phyloP scores from a whole-genome alignment of 35 echinoderm and acorn worm genomes.

The Chiridota heheva region DNA sequence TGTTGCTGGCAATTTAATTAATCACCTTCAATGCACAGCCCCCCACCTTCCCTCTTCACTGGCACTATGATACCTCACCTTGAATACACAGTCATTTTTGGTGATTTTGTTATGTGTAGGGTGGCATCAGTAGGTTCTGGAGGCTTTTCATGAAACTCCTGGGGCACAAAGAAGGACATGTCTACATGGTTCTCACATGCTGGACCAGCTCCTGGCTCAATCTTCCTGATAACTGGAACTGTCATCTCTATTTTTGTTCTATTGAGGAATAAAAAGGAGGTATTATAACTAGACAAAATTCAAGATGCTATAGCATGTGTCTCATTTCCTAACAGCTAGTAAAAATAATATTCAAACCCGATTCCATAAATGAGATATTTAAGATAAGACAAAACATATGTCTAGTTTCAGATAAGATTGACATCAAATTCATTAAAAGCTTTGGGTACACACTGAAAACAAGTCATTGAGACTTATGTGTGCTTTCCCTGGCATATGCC shows the following conservation, averaged over 20 bases:
- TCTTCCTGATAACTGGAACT: conserved; percentile 42
- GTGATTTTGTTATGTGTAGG: conserved; percentile 25
- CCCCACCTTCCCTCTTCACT: no score
- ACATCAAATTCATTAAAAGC: background rate
- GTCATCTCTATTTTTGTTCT: conserved; percentile 91
- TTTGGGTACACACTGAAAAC: no score
- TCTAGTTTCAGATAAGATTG: background rate
- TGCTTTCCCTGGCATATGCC: background rate
- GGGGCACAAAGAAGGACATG: conserved; percentile 65
- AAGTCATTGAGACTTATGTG: no score
- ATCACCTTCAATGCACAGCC: no score
- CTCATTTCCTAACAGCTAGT: background rate
- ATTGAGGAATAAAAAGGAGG: background rate
- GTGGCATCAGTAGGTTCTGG: conserved; percentile 13
- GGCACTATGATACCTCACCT: no score
- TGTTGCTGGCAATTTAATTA: no score
- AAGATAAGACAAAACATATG: background rate
- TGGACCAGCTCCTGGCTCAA: conserved; percentile 43
- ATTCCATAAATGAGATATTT: background rate
- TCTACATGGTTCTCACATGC: conserved; percentile 48
- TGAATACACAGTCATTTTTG: conserved; percentile 41
- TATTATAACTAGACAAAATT: background rate
- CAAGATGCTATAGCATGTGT: background rate
- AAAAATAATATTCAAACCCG: background rate
- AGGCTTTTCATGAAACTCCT: conserved; percentile 60